Base-by-base conservation (phyloP, 2,113 vertebrate genomes). In the Eretmochelys imbricata region DNA sequence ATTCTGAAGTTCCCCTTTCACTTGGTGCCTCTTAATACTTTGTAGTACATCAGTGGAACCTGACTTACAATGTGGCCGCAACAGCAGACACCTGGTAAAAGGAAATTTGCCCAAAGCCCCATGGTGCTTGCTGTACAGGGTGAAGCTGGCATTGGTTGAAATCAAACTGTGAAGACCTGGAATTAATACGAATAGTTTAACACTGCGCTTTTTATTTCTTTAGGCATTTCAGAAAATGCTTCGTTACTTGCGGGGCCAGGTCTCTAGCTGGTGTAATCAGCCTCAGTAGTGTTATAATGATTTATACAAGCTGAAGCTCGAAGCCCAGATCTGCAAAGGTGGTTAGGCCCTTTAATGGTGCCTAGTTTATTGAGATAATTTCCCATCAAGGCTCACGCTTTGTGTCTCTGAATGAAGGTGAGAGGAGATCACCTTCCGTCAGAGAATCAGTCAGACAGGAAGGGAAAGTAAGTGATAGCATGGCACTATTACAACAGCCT, bases 121-220 rank as follows among this genome's bases (percentile, higher is more conserved):
- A 1, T 1, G 25, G 38, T 85, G 10, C 89, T 79, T 1, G 12
- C 85, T 53, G 1, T 20, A 16, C 5, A 79, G 84, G 42, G 53
- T n/a, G 54, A 93, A 35, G 25, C 27, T 83, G 90, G 46, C 2
- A 89, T 94, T 87, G 38, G 22, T 94, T 94, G 53, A 87, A 93
- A 81, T 85, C 49, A 49, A 20, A 27, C 27, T 10, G 59, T 10
- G 14, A 65, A 65, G 31, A 13, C 31, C 31, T 29, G 11, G 13
- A 29, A 35, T 13, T 29, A 35, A 35, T 35, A 65, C 1, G 27
- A 35, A 16, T 35, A 35, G 29, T 65, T 65, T 31, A 65, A 8
- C 8, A 12, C 6, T 35, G 84, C 6, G 17, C n/a, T 22, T 31
- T 75, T 19, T 8, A 2, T 12, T 50, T 11, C 27, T 9, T 17